Conservation (phyloP, 2,113 vertebrate species). For the Psophia crepitans region DNA sequence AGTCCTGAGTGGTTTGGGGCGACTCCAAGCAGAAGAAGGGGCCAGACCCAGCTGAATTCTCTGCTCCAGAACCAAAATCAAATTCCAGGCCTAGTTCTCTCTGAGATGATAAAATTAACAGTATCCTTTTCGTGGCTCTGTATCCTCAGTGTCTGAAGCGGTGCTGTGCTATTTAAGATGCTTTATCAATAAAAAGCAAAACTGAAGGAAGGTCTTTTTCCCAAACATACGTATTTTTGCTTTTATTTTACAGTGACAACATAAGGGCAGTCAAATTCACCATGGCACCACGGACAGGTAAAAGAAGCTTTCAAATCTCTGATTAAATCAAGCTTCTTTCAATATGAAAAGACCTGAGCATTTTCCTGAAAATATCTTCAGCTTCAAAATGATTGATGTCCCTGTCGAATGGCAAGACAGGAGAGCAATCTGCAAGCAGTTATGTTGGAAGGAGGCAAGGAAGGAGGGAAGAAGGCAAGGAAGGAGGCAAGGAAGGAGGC, state of each 20-base stretch:
- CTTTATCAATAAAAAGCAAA: not conserved
- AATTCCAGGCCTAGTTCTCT: constrained; percentile 58
- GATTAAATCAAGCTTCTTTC: constrained; percentile 52
- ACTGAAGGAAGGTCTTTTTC: not conserved
- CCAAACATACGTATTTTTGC: not conserved
- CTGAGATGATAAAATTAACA: constrained; percentile 63
- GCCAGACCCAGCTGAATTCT: not conserved
- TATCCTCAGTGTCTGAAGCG: constrained; percentile 10
- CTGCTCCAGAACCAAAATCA: too few species aligned
- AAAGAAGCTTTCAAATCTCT: constrained; percentile 49
- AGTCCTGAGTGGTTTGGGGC: not conserved
- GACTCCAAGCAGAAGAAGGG: not conserved
- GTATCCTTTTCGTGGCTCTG: constrained; percentile 13
- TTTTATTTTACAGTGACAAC: constrained; percentile 45
- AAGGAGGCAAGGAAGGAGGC: not conserved
- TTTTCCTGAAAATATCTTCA: constrained; percentile 56
- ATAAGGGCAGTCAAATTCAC: constrained; percentile 14
- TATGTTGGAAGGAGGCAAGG: not conserved
- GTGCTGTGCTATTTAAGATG: not conserved
- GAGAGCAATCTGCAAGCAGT: constrained; percentile 2
- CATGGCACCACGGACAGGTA: not conserved
- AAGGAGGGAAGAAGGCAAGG: not conserved
- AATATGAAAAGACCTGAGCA: constrained; percentile 24
- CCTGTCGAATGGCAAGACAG: not conserved
- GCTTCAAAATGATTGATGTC: constrained; percentile 46